A percentile compares a stretch with the other conserved stretches of the same genome.
phyloP scores from a whole-genome alignment of 2,888 invertebrate species.

The Hermaeophaga mercurialis region DNA sequence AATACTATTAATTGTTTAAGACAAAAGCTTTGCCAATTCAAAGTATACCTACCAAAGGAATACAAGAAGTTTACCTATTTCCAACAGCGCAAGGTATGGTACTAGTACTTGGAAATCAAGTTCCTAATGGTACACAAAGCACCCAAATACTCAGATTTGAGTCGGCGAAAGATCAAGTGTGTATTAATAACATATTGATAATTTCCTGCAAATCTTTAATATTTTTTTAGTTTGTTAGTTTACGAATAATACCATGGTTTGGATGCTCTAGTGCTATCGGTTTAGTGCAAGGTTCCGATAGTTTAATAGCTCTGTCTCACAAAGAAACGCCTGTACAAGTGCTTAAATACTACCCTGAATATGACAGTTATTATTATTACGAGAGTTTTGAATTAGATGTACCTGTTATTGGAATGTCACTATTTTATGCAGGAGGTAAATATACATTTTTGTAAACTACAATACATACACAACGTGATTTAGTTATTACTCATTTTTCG shows the following conservation, averaged over 20 bases:
- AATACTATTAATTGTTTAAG: too few species aligned
- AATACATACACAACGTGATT: too few species aligned
- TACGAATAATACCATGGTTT: conserved; percentile 46
- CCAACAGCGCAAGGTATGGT: conserved; percentile 50
- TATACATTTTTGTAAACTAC: too few species aligned
- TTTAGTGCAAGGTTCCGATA: conserved; percentile 47
- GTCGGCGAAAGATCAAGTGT: conserved; percentile 43
- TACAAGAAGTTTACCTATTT: conserved; percentile 47
- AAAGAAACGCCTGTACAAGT: conserved; percentile 47
- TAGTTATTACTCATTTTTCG: too few species aligned
- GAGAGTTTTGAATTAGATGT: conserved; percentile 48
- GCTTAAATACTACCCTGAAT: conserved; percentile 48
- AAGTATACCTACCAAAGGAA: conserved; percentile 46
- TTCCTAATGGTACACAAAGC: conserved; percentile 29
- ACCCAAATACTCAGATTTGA: conserved; percentile 49
- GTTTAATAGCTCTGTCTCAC: conserved; percentile 50
- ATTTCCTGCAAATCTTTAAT: too few species aligned
- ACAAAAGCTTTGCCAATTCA: conserved; percentile 45
- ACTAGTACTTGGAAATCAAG: conserved; percentile 49
- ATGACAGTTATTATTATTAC: conserved; percentile 52
- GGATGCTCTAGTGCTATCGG: conserved; percentile 49
- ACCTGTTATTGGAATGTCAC: conserved; percentile 46
- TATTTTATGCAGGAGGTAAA: conserved; percentile 52
- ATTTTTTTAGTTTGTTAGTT: conserved; percentile 46
- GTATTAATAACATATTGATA: too few species aligned